Evolutionary conservation across 2,797 vertebrate species (phyloP), one percentile per base, ranked within the genome.

Genomic region (Phyllotis vaccarum): DNA sequence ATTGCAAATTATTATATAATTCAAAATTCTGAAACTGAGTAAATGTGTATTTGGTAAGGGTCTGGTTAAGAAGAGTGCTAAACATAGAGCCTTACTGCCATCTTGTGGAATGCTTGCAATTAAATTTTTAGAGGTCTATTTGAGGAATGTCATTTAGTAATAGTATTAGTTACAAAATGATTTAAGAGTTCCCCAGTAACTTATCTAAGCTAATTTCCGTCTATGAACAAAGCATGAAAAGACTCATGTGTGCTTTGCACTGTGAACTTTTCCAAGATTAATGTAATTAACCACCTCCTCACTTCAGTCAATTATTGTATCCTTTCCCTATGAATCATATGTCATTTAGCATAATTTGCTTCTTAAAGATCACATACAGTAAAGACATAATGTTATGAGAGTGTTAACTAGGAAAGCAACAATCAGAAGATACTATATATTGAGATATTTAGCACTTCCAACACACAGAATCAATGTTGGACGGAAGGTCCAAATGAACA

Each of bases 41-140:
- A 96, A 98, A 97, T 68, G 58, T 96, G 81, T 86, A 80, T 90
- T 97, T 1, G 12, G 82, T 96, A 80, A 96, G 96, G 98, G 94
- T 93, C 83, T 94, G 76, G 0, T 6, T 0, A 90, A 95, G 96
- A 27, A 74, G 96, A 96, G 79, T 94, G 78, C 0, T 56, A 98
- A 98, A 91, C 89, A 97, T 95, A 96, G 97, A 98, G 68, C 11
- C 54, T 97, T 98, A 98, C 97, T 98, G 99, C 99, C 99, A 99
- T 98, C 99, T 99, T 96, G 98, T 98, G 99, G 99, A 95, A 60
- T 0, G 0, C 87, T 89, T 2, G 74, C 62, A 46, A 54, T 86
- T 74, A 66, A 0, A 17, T 1, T 8, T 29, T 94, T 89, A 79
- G 94, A 72, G 58, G 46, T 87, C 31, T 52, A 91, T 78, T 88